These are phyloP conservation scores for Saccostrea cuccullata DNA, from an alignment of 1,140 invertebrate species.

Conservation along the genomic window DNA sequence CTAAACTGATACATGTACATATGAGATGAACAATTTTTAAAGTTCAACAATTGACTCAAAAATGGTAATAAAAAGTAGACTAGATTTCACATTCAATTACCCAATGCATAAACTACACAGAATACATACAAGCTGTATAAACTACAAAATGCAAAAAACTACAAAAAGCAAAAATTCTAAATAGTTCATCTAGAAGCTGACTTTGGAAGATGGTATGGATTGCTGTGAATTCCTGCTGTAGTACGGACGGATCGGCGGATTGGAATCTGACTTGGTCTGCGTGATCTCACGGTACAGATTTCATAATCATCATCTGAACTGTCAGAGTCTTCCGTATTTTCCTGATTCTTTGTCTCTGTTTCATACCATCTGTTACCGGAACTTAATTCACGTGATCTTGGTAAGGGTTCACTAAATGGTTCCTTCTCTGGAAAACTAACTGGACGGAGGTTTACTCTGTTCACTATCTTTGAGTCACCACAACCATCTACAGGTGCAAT, in stretches of 20 bases:
- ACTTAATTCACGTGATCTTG: background rate
- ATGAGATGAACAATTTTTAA: background rate
- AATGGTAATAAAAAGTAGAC: background rate
- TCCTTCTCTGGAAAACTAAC: background rate
- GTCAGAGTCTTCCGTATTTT: slow-evolving; percentile 1
- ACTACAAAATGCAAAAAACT: background rate
- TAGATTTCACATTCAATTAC: slow-evolving; percentile 10
- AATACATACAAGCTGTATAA: background rate
- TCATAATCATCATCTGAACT: slow-evolving; percentile 40
- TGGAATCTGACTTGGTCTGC: slow-evolving; percentile 17
- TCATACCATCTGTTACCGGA: background rate
- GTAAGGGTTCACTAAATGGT: slow-evolving; percentile 16
- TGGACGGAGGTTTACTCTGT: slow-evolving; percentile 27
- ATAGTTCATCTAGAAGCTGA: background rate
- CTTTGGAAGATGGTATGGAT: slow-evolving; percentile 12
- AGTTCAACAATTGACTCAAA: too few species aligned
- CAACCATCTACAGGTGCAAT: background rate
- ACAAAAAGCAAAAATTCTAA: too few species aligned
- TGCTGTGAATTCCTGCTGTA: slow-evolving; percentile 23
- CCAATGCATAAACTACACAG: background rate
- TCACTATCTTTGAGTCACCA: slow-evolving; percentile 18
- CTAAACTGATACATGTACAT: background rate
- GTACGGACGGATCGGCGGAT: slow-evolving; percentile 23
- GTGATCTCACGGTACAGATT: background rate
- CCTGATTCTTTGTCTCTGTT: background rate